Base-by-base conservation (phyloP, 2,888 invertebrate species). In the Dione juno region DNA sequence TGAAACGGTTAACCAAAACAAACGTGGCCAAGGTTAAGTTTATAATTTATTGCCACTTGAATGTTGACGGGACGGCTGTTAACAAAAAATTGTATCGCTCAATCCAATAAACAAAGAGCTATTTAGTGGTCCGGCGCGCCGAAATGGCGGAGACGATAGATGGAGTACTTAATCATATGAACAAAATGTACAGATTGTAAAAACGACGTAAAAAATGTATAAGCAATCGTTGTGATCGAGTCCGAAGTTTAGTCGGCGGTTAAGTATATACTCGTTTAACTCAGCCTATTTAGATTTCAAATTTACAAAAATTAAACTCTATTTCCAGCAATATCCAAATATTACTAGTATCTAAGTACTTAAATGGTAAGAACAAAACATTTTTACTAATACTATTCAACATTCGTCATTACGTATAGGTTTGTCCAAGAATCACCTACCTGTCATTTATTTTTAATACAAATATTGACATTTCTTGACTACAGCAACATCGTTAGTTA, bases 21-120 rank as follows among this genome's bases (percentile, higher is more conserved):
- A 90, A 88, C 87, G 81, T 80, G 80, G 78, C 84, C 88, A 91
- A 91, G 91, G 92, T 90, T 92, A 89, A 88, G 86, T 85, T 89
- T 85, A 87, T 90, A 89, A 92, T 92, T 92, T 92, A 92, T 88
- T 76, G 82, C 88, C 88, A 89, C 93, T 93, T 87, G 81, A 85
- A 78, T 77, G 87, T 79, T 84, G 90, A 90, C 90, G 87, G 84
- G 80, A 77, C 78, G 78, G 77, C 80, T 78, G 81, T 83, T 82
- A 82, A 81, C 81, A 84, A 89, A 78, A 77, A 87, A 86, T 81
- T 83, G 78, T 86, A 82, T 81, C 80, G 77, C 78, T 77, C 80
- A 80, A 79, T 81, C 82, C 85, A 69, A 76, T 75, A 89, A 90
- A 91, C 91, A 92, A 90, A 85, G 81, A 75, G 53, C 75, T 78